These are phyloP conservation scores for Trachelus iudaicus DNA, from an alignment of 2,888 invertebrate species.

Conservation along the genomic window DNA sequence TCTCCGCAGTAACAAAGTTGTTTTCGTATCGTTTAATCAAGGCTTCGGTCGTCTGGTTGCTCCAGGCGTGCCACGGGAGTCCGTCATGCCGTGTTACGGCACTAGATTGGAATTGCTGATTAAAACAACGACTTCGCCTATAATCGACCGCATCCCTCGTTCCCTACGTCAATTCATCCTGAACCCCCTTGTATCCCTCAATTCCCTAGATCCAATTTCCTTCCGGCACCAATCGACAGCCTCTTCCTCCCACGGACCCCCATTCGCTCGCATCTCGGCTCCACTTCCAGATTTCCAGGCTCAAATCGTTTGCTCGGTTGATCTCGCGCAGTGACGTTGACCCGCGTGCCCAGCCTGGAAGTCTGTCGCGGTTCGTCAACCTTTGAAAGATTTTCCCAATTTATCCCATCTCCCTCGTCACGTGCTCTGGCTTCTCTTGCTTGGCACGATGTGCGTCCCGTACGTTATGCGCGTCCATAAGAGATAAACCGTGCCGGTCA, in stretches of 20 bases:
- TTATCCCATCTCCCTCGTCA: background rate
- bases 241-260: too few species aligned
- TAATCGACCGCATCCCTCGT: constrained; percentile 13
- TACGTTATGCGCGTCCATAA: background rate
- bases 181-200: constrained; percentile 2
- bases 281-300: background rate
- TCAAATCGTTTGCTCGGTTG: background rate
- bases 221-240: background rate
- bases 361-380: background rate
- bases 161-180: background rate
- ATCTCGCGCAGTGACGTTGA: background rate
- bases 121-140: constrained; percentile 29
- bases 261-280: background rate
- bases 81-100: constrained; percentile 3
- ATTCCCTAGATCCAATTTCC: background rate
- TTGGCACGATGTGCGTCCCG: background rate
- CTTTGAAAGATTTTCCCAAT: background rate
- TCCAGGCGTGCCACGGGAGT: constrained; percentile 11
- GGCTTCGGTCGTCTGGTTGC: constrained; percentile 23
- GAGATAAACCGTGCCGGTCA: background rate
- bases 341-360: background rate
- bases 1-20: constrained; percentile 34
- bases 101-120: constrained; percentile 32
- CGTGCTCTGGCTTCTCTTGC: background rate
- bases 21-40: constrained; percentile 44